Evolutionary conservation across 2,797 vertebrate species (phyloP), one percentile per base, ranked within the genome.

Genomic region (Neostethus bicornis): DNA sequence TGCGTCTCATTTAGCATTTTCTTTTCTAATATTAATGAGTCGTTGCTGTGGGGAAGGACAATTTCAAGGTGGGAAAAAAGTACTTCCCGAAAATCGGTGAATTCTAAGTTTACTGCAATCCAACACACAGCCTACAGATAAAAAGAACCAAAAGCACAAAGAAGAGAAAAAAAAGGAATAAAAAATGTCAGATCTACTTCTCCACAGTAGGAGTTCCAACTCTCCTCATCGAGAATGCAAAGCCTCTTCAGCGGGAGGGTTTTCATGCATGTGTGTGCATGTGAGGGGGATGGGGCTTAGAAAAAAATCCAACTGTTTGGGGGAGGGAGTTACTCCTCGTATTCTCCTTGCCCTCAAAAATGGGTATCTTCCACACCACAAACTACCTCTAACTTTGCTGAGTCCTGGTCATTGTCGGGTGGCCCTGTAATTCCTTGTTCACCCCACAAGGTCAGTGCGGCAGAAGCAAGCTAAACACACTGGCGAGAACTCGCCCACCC

Each of bases 181-280:
- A 76, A 82, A 76, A 29, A 71, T 62, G 67, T 65, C 63, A 69
- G 75, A 80, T 82, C 67, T 75, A 61, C 59, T 75, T 76, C 87
- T 72, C 28, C 75, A 86, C 85, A 84, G 80, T 63, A 66, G 78
- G 78, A 65, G 66, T 69, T 80, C 39, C 32, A 80, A 80, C 60
- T 45, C 41, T 74, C 74, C 85, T 90, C 89, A 91, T 79, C 84
- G 80, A 79, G 78, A 92, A 94, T 90, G 92, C 84, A 87, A 90
- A 90, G 84, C 86, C 77, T 83, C 77, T 78, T 61, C 74, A 76
- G 67, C 32, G 61, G 28, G 50, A 66, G 61, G 58, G 70, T 46
- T 64, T 39, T 41, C 28, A 32, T 51, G 64, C 2, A n/a, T 38
- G 47, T 4, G 35, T 50, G 45, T 19, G 60, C 29, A 47, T 32